phyloP scores from a whole-genome alignment of 2,113 vertebrate genomes.

The Hyperopisus bebe region DNA sequence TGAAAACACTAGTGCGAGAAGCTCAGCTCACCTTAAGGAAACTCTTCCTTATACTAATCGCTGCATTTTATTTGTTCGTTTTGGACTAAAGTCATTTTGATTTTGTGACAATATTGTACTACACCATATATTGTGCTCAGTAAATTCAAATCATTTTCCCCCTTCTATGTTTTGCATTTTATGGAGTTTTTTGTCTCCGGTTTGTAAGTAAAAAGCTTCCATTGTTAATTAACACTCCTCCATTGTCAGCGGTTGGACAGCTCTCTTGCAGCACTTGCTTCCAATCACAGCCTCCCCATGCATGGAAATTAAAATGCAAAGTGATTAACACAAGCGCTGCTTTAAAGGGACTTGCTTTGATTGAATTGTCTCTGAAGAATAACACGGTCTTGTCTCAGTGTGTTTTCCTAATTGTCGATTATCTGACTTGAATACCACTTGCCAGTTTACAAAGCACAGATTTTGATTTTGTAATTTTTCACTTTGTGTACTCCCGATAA shows the following conservation, averaged over 20 bases:
- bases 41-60: not conserved
- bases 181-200: conserved; percentile 13
- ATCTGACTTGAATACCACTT: conserved; percentile 10
- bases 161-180: conserved; percentile 35
- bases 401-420: conserved; percentile 40
- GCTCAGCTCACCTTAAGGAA: not conserved
- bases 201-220: conserved; percentile 50
- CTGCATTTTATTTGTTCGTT: not conserved
- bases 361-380: conserved; percentile 61
- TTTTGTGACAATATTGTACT: not conserved
- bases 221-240: conserved; percentile 62
- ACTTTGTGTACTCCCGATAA: conserved; percentile 54
- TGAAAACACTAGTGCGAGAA: conserved; percentile 30
- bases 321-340: conserved; percentile 55
- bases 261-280: conserved; percentile 60
- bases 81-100: conserved; percentile 25
- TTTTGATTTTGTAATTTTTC: conserved; percentile 31
- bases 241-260: conserved; percentile 57
- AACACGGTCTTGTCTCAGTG: conserved; percentile 56
- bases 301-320: conserved; percentile 46
- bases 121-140: not conserved
- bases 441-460: not conserved
- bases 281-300: conserved; percentile 47
- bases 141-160: not conserved
- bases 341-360: conserved; percentile 58